Base-by-base conservation (phyloP, 2,113 vertebrate species). In the Piliocolobus tephrosceles region DNA sequence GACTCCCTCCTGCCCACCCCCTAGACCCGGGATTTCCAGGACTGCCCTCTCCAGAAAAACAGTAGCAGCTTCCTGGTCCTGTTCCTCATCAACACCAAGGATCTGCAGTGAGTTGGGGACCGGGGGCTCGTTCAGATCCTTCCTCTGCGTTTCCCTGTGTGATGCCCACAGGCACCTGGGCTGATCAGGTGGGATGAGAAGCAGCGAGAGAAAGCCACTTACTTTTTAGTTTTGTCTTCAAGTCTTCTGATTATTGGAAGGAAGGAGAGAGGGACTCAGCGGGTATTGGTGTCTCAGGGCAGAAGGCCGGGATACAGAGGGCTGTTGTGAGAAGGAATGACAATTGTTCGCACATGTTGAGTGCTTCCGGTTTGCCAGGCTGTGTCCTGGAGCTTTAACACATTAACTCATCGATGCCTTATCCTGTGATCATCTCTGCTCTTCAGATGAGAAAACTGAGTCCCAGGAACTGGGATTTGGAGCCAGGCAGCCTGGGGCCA, bases 41-140 rank as follows among this genome's bases (percentile, higher is more conserved):
- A 47, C 6, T 99, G 99, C 76, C 93, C 68, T 7, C 38, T 97
- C 80, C 38, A 6, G 16, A 27, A 40, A 17, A 78, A 94, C 79
- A 98, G 97, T 61, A 95, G 96, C 1, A 99, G 98, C 79, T 98
- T 98, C 3, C 96, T 99, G 45, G 94, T 99, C 70, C 96, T 99
- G 78, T 99, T 99, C 92, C 96, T 98, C 80, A 98, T 99, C 23
- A 93, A 99, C 89, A 40, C 98, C 35, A 91, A 90, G 5, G 88
- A 66, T 0, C 93, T 78, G 11, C 98, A 98, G 99, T 99, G 88
- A 95, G 98, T 97, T 12, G 57, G 52, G 30, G 16, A 2, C 17
- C 1, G 2, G 75, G 18, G 18, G 4, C 12, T n/a, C 35, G 0
- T 23, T 22, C 11, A 88, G 20, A 58, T 3, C 47, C 45, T 17